phyloP scores from a whole-genome alignment of 2,113 vertebrate genomes.

The Phaethornis superciliosus region DNA sequence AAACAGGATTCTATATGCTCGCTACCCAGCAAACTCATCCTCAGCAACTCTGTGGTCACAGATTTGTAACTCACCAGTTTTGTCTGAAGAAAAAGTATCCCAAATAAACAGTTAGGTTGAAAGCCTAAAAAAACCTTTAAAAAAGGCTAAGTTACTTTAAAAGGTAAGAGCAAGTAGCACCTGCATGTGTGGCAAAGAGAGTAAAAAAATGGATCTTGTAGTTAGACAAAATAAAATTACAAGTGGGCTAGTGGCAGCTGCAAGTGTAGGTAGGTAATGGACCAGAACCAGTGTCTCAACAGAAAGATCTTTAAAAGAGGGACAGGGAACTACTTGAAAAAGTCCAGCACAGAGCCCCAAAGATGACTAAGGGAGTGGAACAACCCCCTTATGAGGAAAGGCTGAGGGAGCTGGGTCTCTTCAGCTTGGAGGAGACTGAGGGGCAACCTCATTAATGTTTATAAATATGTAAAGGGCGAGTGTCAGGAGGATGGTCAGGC shows the following conservation, averaged over 20 bases:
- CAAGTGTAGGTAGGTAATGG: background rate
- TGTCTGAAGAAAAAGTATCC: background rate
- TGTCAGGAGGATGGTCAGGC: too few species aligned
- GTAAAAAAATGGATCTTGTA: background rate
- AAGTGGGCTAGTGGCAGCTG: background rate
- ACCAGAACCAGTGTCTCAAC: background rate
- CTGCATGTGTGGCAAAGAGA: background rate
- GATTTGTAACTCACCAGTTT: background rate
- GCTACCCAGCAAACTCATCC: background rate
- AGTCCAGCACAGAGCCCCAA: too few species aligned
- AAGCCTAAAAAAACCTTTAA: background rate
- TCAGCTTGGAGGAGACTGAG: too few species aligned
- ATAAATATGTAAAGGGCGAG: too few species aligned
- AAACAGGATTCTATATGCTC: background rate
- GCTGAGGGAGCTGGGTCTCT: too few species aligned
- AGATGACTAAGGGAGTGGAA: too few species aligned
- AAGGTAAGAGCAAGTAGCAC: background rate
- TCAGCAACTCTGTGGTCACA: background rate
- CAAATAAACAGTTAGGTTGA: background rate
- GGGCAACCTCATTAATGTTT: too few species aligned
- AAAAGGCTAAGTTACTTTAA: background rate
- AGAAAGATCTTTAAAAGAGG: background rate
- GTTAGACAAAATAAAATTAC: background rate
- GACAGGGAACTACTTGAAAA: too few species aligned
- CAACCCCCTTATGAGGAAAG: too few species aligned